A percentile compares a stretch with the other conserved stretches of the same genome.
Conservation (phyloP, 2,113 vertebrate genomes). For the western clawed frog (Xenopus tropicalis) region DNA sequence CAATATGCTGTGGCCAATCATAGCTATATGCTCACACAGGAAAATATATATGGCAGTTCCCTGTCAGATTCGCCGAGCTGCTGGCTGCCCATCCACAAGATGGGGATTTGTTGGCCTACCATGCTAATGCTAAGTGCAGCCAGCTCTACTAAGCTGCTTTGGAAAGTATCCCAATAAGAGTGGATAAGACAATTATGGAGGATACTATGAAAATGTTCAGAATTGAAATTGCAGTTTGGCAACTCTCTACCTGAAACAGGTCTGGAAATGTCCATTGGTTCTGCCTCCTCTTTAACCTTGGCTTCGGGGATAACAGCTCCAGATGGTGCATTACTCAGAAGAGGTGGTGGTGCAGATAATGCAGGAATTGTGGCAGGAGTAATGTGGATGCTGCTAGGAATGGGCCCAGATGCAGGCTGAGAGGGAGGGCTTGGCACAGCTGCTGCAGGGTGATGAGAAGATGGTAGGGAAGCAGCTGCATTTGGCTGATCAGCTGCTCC, state of each 20-base stretch:
- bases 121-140: too few species aligned
- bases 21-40: too few species aligned
- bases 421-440: constrained; percentile 80
- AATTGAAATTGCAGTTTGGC: too few species aligned
- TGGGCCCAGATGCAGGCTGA: constrained; percentile 79
- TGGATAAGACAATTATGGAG: too few species aligned
- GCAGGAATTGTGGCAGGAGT: constrained; percentile 78
- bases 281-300: constrained; percentile 90
- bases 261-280: constrained; percentile 79
- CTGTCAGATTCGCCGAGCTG: too few species aligned
- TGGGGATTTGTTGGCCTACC: too few species aligned
- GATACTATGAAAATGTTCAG: too few species aligned
- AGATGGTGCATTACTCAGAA: constrained; percentile 73
- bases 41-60: too few species aligned
- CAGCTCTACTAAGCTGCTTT: too few species aligned
- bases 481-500: constrained; percentile 82
- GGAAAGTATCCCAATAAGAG: too few species aligned
- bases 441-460: constrained; percentile 79
- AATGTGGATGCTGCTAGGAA: constrained; percentile 66
- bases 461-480: constrained; percentile 64
- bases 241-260: constrained; percentile 67
- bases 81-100: too few species aligned
- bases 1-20: too few species aligned
- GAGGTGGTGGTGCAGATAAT: constrained; percentile 76
- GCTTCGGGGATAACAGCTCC: constrained; percentile 77